Base-by-base conservation (phyloP, 2,113 vertebrate genomes). In the Archocentrus centrarchus region DNA sequence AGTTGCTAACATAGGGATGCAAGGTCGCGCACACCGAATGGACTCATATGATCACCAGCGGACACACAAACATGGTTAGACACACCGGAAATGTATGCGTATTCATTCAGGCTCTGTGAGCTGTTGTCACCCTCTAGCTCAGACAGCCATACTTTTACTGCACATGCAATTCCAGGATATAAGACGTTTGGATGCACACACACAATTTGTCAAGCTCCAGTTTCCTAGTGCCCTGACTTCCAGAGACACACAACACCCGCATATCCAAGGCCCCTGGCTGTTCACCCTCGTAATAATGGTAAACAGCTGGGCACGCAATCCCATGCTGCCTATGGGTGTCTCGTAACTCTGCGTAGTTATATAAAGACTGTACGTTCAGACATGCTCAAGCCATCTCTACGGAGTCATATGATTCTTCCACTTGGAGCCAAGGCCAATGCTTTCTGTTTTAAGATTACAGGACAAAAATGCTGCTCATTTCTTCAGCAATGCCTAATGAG, bases 291-390 rank as follows among this genome's bases (percentile, higher is more conserved):
- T 87, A 89, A 93, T 95, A 95, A 95, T 94, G 88, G 88, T 85
- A 90, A 94, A 94, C 95, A 95, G 94, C 95, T 95, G 94, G 89
- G 88, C 77, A 85, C 59, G 81, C 83, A 87, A 88, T 90, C 90
- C 88, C 59, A 53, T 85, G 91, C 86, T 73, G 62, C 44, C 76
- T 35, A 58, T 68, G 59, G 75, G 78, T 60, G 75, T 80, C 82
- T 90, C 86, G 78, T 78, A 81, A 80, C 59, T 86, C 80, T 73
- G 30, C 82, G 60, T 79, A 83, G 92, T 89, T 93, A 89, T 93
- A 93, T 91, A 93, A 94, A 94, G 90, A 89, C 87, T 86, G 79
- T 87, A 68, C 20, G 66, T 92, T 92, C 61, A 77, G 86, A 88
- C 90, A 87, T 17, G 86, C 87, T 81, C 59, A 18, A 82, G 5